These are phyloP conservation scores for Geotrypetes seraphini DNA, from an alignment of 2,797 vertebrate species.

Conservation along the genomic window DNA sequence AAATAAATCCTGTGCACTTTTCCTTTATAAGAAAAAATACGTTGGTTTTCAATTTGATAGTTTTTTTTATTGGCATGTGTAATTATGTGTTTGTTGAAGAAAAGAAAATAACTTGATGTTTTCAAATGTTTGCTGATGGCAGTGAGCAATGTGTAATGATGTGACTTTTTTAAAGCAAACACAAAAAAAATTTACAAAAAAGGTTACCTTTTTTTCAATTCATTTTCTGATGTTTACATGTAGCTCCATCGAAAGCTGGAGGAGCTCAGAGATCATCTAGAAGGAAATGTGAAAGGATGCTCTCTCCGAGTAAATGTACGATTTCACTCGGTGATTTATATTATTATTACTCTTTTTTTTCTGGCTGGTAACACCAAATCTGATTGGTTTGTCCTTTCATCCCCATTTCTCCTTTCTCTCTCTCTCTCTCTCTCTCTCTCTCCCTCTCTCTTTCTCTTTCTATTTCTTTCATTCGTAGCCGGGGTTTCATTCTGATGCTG, in stretches of 20 bases:
- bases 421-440: slow-evolving; percentile 23
- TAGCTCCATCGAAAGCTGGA: slow-evolving; percentile 63
- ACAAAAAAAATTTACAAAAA: slow-evolving; percentile 37
- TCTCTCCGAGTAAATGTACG: slow-evolving; percentile 58
- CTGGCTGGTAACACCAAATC: slow-evolving; percentile 48
- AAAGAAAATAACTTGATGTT: slow-evolving; percentile 21
- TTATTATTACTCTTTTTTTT: slow-evolving; percentile 14
- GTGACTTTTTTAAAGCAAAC: slow-evolving; percentile 28
- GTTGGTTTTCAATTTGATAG: slow-evolving; percentile 1
- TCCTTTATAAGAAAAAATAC: slow-evolving; percentile 16
- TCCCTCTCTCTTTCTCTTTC: slow-evolving; percentile 20
- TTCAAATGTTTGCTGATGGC: slow-evolving; percentile 40
- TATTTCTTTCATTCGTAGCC: slow-evolving; percentile 37
- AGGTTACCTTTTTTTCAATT: slow-evolving; percentile 58
- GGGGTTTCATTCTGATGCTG: slow-evolving; percentile 39
- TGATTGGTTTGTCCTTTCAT: too few species aligned
- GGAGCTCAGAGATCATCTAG: slow-evolving; percentile 60
- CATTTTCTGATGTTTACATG: slow-evolving; percentile 59
- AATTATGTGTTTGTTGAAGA: slow-evolving; percentile 19
- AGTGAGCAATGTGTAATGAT: slow-evolving; percentile 49
- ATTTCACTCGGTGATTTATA: slow-evolving; percentile 50
- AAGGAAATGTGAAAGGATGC: slow-evolving; percentile 58
- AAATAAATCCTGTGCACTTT: too few species aligned
- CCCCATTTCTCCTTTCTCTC: slow-evolving; percentile 36
- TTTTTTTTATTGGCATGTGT: slow-evolving; percentile 22